A percentile compares a stretch with the other conserved stretches of the same genome.
Conservation (phyloP, 2,888 invertebrate species). For the Crepidodera aurea region DNA sequence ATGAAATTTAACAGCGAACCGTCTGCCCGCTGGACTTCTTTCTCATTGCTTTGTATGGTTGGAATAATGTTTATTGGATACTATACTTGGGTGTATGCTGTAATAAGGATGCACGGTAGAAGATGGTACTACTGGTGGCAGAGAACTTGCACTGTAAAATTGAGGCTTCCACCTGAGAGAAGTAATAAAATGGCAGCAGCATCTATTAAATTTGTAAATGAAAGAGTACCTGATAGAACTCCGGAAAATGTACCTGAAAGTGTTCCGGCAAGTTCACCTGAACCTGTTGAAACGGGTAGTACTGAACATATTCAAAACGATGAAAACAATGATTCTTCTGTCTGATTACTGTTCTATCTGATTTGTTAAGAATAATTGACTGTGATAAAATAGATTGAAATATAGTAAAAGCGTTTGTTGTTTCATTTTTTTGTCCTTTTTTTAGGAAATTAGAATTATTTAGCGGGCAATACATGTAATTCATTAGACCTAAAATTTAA, state of each 20-base stretch:
- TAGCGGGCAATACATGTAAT: no score
- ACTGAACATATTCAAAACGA: not conserved
- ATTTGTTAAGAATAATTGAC: not conserved
- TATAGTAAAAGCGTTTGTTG: no score
- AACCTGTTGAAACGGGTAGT: not conserved
- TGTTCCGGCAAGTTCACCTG: no score
- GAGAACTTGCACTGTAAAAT: slow-evolving; percentile 63
- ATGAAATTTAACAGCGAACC: slow-evolving; percentile 61
- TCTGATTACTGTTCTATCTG: no score
- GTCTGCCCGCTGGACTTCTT: slow-evolving; percentile 63
- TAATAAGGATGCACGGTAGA: slow-evolving; percentile 62
- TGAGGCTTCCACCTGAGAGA: slow-evolving; percentile 36
- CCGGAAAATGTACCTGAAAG: not conserved
- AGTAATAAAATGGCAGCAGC: not conserved
- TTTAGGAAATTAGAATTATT: no score
- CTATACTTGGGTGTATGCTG: slow-evolving; percentile 64
- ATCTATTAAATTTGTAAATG: not conserved
- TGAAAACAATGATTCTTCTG: not conserved
- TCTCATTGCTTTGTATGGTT: slow-evolving; percentile 63
- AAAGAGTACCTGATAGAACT: not conserved
- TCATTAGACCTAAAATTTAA: no score
- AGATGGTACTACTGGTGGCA: slow-evolving; percentile 68
- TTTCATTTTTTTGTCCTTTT: no score
- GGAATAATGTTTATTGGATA: slow-evolving; percentile 63
- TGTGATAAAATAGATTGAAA: no score